Evolutionary conservation across 2,113 vertebrate species (phyloP), one percentile per base, ranked within the genome.

Genomic region (Chloropsis cyanopogon): DNA sequence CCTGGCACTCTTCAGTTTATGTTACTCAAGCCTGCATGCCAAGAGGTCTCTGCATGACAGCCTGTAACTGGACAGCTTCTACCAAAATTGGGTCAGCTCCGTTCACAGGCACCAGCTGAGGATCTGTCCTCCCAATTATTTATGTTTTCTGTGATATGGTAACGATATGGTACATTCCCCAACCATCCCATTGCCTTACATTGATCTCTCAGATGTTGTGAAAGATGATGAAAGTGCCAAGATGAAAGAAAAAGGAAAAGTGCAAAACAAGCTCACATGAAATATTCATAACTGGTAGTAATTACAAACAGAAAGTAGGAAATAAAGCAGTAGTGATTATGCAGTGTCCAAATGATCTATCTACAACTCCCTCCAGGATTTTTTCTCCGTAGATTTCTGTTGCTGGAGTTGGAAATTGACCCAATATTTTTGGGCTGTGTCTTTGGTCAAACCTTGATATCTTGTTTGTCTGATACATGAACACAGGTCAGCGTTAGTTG

Each of bases 281-380:
- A 97, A 98, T 97, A 98, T 97, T 97, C 93, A 98, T 98, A 93
- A 84, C 60, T 84, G 70, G 63, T 91, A 93, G 95, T 97, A 97
- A 98, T 97, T 97, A 95, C 84, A 96, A 97, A 94, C 78, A 96
- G 86, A 98, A 97, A 97, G 96, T 71, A 95, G 70, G 65, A 97
- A 96, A 94, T 94, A 96, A 95, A 96, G 92, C 77, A 81, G 35
- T 44, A 96, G 63, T 68, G 61, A 96, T 97, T 97, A 94, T 88
- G 68, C 73, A 82, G 68, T 70, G 75, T 87, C 68, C 87, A 93
- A 93, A 92, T 60, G 29, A 86, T 88, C 77, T 92, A 73, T 69
- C 63, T 91, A 61, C 72, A 92, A 59, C 20, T 46, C 81, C 91
- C 92, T 93, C 37, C 68, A 95, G 95, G 80, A 97, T 16, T 90